Conservation (phyloP, 1,140 invertebrate genomes). For the Alviniconcha marisindica region DNA sequence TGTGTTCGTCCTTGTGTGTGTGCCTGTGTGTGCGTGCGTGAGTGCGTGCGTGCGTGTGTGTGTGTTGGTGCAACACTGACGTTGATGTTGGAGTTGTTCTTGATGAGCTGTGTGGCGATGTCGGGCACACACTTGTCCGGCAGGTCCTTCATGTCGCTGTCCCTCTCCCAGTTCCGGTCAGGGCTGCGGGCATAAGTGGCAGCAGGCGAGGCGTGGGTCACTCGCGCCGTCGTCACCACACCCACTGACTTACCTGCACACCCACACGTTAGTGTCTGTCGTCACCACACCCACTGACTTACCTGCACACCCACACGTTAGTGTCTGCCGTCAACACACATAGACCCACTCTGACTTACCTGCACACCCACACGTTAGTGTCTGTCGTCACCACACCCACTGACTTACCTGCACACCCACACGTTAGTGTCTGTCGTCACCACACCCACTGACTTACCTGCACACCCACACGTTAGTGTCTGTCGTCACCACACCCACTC, state of each 20-base stretch:
- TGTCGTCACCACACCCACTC: too few species aligned
- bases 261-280: too few species aligned
- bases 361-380: too few species aligned
- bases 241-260: constrained; percentile 85
- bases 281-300: too few species aligned
- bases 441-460: too few species aligned
- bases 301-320: too few species aligned
- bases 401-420: too few species aligned
- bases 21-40: background rate
- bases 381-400: too few species aligned
- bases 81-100: constrained; percentile 64
- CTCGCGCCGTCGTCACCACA: constrained; percentile 92
- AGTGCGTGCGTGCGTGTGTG: background rate
- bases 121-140: constrained; percentile 73
- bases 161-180: constrained; percentile 71
- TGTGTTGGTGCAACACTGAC: constrained; percentile 44
- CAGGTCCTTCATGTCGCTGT: constrained; percentile 54
- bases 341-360: background rate
- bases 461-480: too few species aligned
- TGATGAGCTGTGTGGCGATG: constrained; percentile 75
- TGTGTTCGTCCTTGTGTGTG: background rate
- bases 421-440: too few species aligned
- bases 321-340: too few species aligned
- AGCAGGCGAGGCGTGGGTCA: constrained; percentile 94
- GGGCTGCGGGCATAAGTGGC: constrained; percentile 89